Conservation (phyloP, 2,797 vertebrate species). For the Tarsius wallacei region DNA sequence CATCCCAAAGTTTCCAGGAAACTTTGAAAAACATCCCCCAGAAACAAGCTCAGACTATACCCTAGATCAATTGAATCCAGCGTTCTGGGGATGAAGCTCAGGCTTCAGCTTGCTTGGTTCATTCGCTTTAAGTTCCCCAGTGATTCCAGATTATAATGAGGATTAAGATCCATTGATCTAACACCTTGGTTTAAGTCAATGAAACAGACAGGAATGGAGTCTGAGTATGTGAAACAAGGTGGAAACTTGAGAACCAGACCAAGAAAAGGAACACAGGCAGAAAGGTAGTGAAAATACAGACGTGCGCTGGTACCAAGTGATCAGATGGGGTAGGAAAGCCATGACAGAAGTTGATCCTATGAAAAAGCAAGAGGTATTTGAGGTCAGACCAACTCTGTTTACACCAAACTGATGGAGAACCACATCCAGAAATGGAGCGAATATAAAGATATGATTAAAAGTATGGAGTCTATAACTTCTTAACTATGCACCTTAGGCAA, state of each 20-base stretch:
- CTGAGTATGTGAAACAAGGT: not conserved
- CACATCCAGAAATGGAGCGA: not conserved
- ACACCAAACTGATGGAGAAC: not conserved
- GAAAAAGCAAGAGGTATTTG: not conserved
- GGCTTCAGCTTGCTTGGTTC: not conserved
- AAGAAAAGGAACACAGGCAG: not conserved
- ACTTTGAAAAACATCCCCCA: not conserved
- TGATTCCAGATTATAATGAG: not conserved
- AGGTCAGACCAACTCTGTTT: not conserved
- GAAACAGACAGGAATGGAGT: not conserved
- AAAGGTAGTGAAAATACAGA: not conserved
- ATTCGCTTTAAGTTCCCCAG: not conserved
- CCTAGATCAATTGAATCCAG: not conserved
- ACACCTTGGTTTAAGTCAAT: slow-evolving; percentile 3
- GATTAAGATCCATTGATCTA: not conserved
- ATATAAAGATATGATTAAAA: not conserved
- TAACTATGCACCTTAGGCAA: not conserved
- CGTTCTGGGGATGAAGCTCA: not conserved
- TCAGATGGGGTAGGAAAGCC: not conserved
- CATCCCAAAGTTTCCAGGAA: not conserved
- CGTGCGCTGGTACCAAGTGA: not conserved
- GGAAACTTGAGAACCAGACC: slow-evolving; percentile 15
- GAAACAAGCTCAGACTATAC: not conserved
- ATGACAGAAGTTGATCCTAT: not conserved
- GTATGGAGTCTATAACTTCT: not conserved